These are phyloP conservation scores for Adelphocoris suturalis DNA, from an alignment of 2,888 invertebrate genomes.

Conservation along the genomic window DNA sequence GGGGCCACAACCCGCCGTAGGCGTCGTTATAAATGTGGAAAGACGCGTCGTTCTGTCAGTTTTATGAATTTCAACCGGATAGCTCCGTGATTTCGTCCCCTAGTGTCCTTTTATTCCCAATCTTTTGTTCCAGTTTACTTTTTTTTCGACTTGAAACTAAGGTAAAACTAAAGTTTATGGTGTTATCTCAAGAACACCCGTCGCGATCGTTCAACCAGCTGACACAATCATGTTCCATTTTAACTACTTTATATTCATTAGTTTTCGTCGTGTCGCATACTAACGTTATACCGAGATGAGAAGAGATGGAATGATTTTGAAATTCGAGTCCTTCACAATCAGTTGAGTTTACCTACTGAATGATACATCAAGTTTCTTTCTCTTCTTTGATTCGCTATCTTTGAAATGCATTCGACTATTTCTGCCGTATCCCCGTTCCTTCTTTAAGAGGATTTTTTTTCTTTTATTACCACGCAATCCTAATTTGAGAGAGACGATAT, in stretches of 20 bases:
- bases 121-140: background rate
- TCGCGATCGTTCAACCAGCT: background rate
- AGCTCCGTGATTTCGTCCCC: background rate
- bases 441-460: background rate
- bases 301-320: background rate
- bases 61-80: conserved; percentile 47
- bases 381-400: background rate
- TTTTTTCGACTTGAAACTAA: background rate
- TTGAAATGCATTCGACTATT: conserved; percentile 10
- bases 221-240: conserved; percentile 15
- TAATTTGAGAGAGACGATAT: too few species aligned
- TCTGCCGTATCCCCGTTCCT: background rate
- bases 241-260: conserved; percentile 30
- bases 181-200: conserved; percentile 34
- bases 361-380: background rate
- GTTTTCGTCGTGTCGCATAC: background rate
- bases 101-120: background rate
- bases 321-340: background rate
- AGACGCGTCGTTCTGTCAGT: conserved; percentile 57
- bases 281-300: background rate
- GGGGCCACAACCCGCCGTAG: conserved; percentile 46
- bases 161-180: conserved; percentile 23
- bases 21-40: conserved; percentile 56
- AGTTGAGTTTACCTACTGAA: background rate
- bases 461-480: background rate